Percentiles rank a stretch among this genome's conserved stretches.
Conservation (phyloP, 2,113 vertebrate species). For the Clarias gariepinus region DNA sequence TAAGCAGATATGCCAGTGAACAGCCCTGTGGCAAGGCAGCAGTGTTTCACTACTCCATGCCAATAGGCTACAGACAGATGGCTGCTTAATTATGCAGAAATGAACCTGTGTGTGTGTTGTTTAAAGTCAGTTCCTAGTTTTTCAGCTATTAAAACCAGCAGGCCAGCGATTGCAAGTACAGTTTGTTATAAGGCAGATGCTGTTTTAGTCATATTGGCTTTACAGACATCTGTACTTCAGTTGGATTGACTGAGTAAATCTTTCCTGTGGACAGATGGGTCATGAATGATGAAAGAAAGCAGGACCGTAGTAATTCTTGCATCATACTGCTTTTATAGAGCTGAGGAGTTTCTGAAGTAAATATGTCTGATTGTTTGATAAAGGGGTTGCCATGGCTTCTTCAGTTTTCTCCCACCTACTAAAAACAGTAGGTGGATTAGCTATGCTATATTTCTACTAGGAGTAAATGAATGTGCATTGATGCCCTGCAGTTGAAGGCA, state of each 20-base stretch:
- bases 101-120: conserved; percentile 41
- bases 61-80: conserved; percentile 52
- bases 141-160: background rate
- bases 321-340: background rate
- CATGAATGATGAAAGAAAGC: background rate
- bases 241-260: background rate
- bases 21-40: conserved; percentile 42
- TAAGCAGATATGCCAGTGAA: conserved; percentile 38
- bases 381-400: background rate
- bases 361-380: background rate
- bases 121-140: conserved; percentile 31
- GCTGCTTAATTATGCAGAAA: conserved; percentile 56
- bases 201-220: background rate
- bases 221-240: background rate
- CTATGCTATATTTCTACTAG: background rate
- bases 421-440: conserved; percentile 16
- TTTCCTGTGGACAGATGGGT: background rate
- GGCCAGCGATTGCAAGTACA: background rate
- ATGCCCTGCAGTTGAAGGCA: background rate
- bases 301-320: background rate
- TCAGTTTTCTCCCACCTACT: background rate
- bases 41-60: conserved; percentile 42
- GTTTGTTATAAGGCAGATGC: background rate
- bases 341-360: background rate
- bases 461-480: background rate